phyloP scores from a whole-genome alignment of 1,140 invertebrate species.

The Drosophila melanica region DNA sequence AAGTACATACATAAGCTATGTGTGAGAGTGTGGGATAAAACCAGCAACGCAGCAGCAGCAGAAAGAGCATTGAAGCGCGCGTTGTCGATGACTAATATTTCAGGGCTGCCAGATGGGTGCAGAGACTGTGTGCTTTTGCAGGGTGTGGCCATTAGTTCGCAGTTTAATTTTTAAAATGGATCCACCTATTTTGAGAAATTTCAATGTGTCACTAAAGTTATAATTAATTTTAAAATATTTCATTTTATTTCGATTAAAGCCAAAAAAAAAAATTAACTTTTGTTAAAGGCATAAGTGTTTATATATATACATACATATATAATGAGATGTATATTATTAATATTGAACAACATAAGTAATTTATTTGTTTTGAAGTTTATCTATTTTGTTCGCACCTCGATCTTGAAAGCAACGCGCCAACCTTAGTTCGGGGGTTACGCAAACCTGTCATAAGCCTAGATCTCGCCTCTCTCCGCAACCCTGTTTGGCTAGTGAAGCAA shows the following conservation, averaged over 20 bases:
- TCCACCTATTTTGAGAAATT: not conserved
- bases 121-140: conserved; percentile 11
- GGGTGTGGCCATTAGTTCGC: conserved; percentile 41
- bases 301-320: not conserved
- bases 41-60: conserved; percentile 37
- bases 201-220: not conserved
- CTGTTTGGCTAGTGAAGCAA: conserved; percentile 24
- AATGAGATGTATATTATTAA: not conserved
- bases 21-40: conserved; percentile 50
- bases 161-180: conserved; percentile 25
- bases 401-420: conserved; percentile 38
- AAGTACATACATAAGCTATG: conserved; percentile 38
- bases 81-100: conserved; percentile 52
- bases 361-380: not conserved
- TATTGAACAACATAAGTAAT: not conserved
- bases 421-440: conserved; percentile 39
- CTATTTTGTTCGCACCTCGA: conserved; percentile 24
- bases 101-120: conserved; percentile 43
- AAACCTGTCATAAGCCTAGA: conserved; percentile 38
- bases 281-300: too few relatives aligned
- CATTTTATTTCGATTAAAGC: not conserved
- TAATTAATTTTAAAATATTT: not conserved
- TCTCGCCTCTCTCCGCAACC: conserved; percentile 41
- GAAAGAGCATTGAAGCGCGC: conserved; percentile 50
- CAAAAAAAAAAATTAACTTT: too few relatives aligned